Base-by-base conservation (phyloP, 2,888 invertebrate genomes). In the Erynnis tages region DNA sequence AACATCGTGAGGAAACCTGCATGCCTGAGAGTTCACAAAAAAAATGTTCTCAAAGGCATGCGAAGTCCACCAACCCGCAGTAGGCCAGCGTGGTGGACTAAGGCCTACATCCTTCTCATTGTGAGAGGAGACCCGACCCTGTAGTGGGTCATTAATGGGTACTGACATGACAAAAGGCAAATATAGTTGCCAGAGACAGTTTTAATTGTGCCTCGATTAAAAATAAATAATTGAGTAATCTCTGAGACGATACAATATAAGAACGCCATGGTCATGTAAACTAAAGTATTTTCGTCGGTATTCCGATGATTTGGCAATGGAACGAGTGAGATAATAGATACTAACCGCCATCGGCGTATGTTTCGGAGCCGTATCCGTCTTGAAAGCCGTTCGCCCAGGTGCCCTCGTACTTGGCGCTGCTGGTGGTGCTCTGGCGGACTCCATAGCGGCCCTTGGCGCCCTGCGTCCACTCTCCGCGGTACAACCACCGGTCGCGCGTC, bases 361-460 rank as follows among this genome's bases (percentile, higher is more conserved):
- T 98, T 90, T 99, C 99, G 43, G 98, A 98, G 66, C 99, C 99
- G 89, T 99, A 99, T 66, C 99, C 99, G 82, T 99, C 99, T 88
- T 99, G 99, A 57, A 99, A 93, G 63, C 99, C 99, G 70, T 96
- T 97, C 64, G 98, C 97, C 99, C 99, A 99, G 58, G 98, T 98
- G 73, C 98, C 98, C 85, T 98, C 97, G 90, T 98, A 98, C 84
- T 97, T 97, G 71, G 98, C 98, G 65, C 96, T 96, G 66, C 98
- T 98, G 59, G 97, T 96, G 59, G 96, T 94, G 73, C 98, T 98
- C 86, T 98, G 97, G 53, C 99, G 93, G 48, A 98, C 97, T 29
- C 99, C 99, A 89, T 99, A 99, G 61, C 99, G 95, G 44, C 99
- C 99, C 85, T 99, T 99, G 91, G 96, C 97, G 35, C 99, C 99